Percentiles rank a stretch among this genome's conserved stretches.
phyloP scores from a whole-genome alignment of 2,888 invertebrate species.

The Argyra leucocephala region DNA sequence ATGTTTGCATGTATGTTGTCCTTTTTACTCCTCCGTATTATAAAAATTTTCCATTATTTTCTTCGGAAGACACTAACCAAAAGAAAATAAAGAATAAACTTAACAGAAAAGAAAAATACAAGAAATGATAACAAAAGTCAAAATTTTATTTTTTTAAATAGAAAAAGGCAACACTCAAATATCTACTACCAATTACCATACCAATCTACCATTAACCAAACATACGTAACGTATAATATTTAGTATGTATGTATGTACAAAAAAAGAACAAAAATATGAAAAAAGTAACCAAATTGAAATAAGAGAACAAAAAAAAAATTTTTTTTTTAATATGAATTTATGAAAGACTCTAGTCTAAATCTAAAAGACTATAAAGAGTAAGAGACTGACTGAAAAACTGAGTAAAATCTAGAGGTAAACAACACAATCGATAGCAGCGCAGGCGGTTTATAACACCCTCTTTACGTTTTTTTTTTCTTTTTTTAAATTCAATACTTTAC shows the following conservation, averaged over 20 bases:
- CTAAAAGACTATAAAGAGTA: no score
- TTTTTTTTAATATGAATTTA: neutral
- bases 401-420: neutral
- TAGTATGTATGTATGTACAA: no score
- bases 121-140: neutral
- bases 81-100: neutral
- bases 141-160: neutral
- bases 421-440: slow-evolving; percentile 6
- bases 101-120: neutral
- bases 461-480: neutral
- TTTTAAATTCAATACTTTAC: no score
- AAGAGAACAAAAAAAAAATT: neutral
- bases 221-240: no score
- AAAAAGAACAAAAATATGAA: no score
- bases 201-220: no score
- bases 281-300: neutral
- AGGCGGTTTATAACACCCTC: slow-evolving; percentile 6
- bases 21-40: neutral
- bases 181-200: no score
- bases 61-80: neutral
- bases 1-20: neutral
- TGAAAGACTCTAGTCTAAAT: neutral
- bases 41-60: neutral
- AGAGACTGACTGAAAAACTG: no score
- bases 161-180: neutral